Base-by-base conservation (phyloP, 2,888 invertebrate species). In the Caenorhabditis japonica region DNA sequence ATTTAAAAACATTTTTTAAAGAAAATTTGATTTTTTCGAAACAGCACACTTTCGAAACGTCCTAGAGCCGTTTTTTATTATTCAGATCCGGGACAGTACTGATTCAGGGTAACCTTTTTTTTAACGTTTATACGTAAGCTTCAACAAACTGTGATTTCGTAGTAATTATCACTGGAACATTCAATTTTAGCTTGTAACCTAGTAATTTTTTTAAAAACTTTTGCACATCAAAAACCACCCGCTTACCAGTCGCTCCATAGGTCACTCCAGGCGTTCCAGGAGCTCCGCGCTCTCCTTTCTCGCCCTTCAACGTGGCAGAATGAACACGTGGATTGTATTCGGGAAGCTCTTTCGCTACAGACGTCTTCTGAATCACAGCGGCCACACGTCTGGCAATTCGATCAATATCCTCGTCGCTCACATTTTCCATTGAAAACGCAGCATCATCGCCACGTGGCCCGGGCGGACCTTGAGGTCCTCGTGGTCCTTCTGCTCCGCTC, bases 351-450 rank as follows among this genome's bases (percentile, higher is more conserved):
- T 44, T 44, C 34, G 39, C 51, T 34, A 25, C 19, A 15, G 49
- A 27, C 39, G 41, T 8, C 17, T 4, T 33, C 39, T 58, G 56
- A 23, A 56, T 49, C 38, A 72, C 53, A 17, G 38, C 47, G 1
- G 55, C 60, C 0, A 74, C 68, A 21, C 46, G 51, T 38, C 76
- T 49, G 19, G 77, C 82, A 46, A 87, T 86, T 34, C 84, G 64
- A 4, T 75, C 81, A 27, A 86, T 75, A 55, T 86, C 86, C 5
- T 76, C 71, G 34, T 86, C 84, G n/a, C 76, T 75, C 23, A 86
- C 74, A 44, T 74, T 76, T 19, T 80, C 72, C 53, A 82, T 82
- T 38, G 49, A 60, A n/a, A n/a, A n/a, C 10, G 71, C 23, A 17
- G 77, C 81, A 23, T 75, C 77, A 8, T 66, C 61, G 34, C 73